A percentile compares a stretch with the other conserved stretches of the same genome.
phyloP scores from a whole-genome alignment of 2,888 invertebrate genomes.

The Dichetophora obliterata region DNA sequence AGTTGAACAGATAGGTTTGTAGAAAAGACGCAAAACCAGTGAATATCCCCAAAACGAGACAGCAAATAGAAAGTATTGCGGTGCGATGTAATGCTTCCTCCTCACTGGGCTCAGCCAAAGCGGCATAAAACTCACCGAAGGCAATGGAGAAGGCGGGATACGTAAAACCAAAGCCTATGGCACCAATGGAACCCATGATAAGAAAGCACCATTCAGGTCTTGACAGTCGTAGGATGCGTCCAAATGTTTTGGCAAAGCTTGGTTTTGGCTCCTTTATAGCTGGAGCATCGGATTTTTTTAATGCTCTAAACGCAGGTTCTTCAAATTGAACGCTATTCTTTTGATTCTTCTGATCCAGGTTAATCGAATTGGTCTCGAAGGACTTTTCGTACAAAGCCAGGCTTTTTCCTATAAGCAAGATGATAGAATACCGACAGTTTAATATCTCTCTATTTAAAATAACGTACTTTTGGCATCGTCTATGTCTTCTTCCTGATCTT shows the following conservation, averaged over 20 bases:
- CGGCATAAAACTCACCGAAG: conserved; percentile 83
- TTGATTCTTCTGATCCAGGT: conserved; percentile 64
- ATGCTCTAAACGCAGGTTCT: conserved; percentile 51
- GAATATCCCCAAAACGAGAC: conserved; percentile 76
- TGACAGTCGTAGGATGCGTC: conserved; percentile 76
- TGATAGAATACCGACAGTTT: too few species aligned
- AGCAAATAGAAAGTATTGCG: conserved; percentile 75
- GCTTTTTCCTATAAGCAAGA: conserved; percentile 57
- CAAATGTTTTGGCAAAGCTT: conserved; percentile 62
- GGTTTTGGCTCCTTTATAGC: conserved; percentile 63
- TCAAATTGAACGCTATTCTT: conserved; percentile 63
- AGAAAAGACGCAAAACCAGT: conserved; percentile 78
- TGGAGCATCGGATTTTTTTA: neutral
- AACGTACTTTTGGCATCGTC: conserved; percentile 59
- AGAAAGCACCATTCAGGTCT: conserved; percentile 79
- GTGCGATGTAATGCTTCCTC: conserved; percentile 74
- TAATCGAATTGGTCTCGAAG: conserved; percentile 64
- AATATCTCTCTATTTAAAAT: too few species aligned
- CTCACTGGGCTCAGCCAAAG: conserved; percentile 75
- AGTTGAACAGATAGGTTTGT: conserved; percentile 81
- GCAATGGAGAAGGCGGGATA: conserved; percentile 83
- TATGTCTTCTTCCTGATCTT: conserved; percentile 53
- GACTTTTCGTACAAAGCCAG: conserved; percentile 66
- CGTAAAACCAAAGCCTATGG: conserved; percentile 78
- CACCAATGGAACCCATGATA: conserved; percentile 75